Percentiles rank a stretch among this genome's conserved stretches.
Conservation (phyloP, 2,797 vertebrate species). For the Picus viridis region DNA sequence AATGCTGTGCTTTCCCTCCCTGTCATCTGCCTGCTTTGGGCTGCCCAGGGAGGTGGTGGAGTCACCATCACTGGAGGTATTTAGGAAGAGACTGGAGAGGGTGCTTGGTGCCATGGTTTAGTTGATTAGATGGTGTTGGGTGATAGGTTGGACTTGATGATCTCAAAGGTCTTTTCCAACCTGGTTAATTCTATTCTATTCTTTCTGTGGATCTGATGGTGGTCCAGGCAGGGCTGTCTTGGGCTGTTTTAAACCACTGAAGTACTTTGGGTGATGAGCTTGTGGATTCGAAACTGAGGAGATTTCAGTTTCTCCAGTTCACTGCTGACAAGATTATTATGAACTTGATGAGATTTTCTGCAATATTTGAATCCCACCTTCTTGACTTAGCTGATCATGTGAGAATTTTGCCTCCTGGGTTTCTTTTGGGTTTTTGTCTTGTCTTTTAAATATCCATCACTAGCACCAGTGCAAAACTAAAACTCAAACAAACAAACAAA, state of each 20-base stretch:
- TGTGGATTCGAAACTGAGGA: neutral
- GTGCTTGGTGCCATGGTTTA: too few species aligned
- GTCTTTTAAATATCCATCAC: neutral
- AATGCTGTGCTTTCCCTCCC: neutral
- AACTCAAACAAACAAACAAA: too few species aligned
- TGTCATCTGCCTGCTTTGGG: neutral
- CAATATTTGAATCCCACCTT: neutral
- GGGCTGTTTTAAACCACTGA: neutral
- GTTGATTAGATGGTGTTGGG: too few species aligned
- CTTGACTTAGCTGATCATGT: neutral
- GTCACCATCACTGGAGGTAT: too few species aligned
- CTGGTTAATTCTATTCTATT: too few species aligned
- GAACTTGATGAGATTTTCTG: neutral
- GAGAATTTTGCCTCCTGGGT: neutral
- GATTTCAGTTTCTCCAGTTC: neutral
- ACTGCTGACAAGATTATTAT: neutral
- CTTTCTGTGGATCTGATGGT: neutral
- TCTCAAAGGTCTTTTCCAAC: too few species aligned
- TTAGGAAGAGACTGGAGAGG: too few species aligned
- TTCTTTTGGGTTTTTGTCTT: neutral
- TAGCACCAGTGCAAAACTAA: neutral
- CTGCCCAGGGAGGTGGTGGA: too few species aligned
- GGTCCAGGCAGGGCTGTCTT: neutral
- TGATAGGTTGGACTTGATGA: too few species aligned
- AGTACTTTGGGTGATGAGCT: neutral